Evolutionary conservation across 2,113 vertebrate genomes (phyloP).

Genomic region (Myotis davidii): DNA sequence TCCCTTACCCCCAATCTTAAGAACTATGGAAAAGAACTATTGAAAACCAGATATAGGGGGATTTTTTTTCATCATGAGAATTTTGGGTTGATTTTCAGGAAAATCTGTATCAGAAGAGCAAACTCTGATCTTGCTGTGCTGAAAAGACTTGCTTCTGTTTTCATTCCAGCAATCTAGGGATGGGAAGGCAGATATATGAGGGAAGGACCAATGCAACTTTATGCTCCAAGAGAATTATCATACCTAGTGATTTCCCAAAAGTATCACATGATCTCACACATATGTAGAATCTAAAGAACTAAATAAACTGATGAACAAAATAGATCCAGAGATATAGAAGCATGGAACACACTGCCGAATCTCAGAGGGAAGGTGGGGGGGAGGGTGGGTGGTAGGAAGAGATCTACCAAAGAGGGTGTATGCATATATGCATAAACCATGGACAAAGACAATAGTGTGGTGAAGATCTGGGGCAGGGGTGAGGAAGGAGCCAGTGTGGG

Average conservation of each 20-base stretch:
- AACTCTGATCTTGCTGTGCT: background rate
- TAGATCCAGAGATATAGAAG: no score
- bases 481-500: no score
- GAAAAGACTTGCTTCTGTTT: background rate
- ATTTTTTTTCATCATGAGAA: background rate
- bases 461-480: no score
- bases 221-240: background rate
- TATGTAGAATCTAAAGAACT: no score
- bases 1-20: background rate
- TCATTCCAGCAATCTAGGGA: background rate
- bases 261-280: background rate
- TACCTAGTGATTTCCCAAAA: background rate
- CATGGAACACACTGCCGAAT: no score
- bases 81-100: background rate
- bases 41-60: background rate
- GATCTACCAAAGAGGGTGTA: no score
- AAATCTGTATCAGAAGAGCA: background rate
- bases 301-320: no score
- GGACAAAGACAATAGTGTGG: no score
- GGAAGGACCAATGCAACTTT: background rate
- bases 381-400: no score
- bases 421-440: no score
- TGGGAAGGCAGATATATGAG: background rate
- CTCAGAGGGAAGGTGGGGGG: no score
- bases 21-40: background rate